phyloP scores from a whole-genome alignment of 2,797 vertebrate species.

The Tympanoctomys barrerae region DNA sequence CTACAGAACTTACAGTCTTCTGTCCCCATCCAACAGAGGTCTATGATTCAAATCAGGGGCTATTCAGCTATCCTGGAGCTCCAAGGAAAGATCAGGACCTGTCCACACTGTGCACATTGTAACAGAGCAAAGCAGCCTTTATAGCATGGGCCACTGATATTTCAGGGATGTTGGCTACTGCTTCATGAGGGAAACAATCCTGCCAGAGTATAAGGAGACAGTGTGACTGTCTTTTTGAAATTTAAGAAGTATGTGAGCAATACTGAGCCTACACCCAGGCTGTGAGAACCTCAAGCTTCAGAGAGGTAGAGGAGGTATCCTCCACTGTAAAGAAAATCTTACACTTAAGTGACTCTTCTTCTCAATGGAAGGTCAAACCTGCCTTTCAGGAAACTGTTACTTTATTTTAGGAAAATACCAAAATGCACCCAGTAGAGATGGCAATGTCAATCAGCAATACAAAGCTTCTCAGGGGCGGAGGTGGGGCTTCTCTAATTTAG shows the following conservation, averaged over 20 bases:
- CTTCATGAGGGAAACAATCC: background rate
- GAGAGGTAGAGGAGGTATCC: background rate
- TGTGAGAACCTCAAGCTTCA: background rate
- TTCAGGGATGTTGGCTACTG: constrained; percentile 4
- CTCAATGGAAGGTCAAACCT: background rate
- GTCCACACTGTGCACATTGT: background rate
- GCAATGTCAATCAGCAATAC: constrained; percentile 7
- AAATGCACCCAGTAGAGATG: background rate
- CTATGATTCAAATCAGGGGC: background rate
- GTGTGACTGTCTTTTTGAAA: background rate
- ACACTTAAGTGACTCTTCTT: background rate
- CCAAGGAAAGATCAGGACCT: background rate
- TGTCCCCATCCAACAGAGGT: background rate
- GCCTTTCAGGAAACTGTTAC: background rate
- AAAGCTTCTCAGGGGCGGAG: background rate
- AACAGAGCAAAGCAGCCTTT: background rate
- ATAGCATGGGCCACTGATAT: background rate
- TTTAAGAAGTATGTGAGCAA: background rate
- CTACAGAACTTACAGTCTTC: background rate
- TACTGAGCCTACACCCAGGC: too few species aligned
- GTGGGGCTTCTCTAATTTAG: background rate
- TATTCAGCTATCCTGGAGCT: background rate
- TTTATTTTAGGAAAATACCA: constrained; percentile 42
- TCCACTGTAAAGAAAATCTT: background rate
- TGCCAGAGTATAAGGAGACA: background rate